phyloP scores from a whole-genome alignment of 2,888 invertebrate species.

The Sipha maydis region DNA sequence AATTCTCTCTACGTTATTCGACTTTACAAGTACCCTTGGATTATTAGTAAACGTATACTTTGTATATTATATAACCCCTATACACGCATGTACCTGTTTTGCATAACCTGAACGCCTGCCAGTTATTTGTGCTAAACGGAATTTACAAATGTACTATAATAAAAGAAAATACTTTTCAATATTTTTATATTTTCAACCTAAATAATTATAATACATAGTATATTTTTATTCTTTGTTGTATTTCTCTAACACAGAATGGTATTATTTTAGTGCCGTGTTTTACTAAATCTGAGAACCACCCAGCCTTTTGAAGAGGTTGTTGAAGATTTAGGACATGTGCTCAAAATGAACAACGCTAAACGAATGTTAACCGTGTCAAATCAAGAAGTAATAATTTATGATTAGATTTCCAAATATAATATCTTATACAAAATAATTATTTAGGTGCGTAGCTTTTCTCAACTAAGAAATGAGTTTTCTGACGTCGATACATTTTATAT shows the following conservation, averaged over 20 bases:
- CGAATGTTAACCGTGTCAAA: conserved; percentile 92
- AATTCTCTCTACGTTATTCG: not conserved
- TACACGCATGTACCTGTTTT: conserved; percentile 56
- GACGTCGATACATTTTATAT: conserved; percentile 92
- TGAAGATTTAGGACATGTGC: conserved; percentile 90
- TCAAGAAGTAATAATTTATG: conserved; percentile 77
- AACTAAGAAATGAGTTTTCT: conserved; percentile 89
- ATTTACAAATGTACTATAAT: not conserved
- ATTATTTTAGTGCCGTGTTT: conserved; percentile 80
- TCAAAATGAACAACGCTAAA: conserved; percentile 90
- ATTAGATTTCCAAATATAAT: not conserved
- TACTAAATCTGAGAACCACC: conserved; percentile 89
- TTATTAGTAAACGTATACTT: conserved; percentile 19
- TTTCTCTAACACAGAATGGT: not conserved
- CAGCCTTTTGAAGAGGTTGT: conserved; percentile 95
- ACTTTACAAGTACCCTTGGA: not conserved
- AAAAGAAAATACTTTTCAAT: not conserved
- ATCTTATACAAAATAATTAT: not conserved
- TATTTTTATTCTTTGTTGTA: not conserved
- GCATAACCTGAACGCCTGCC: conserved; percentile 51
- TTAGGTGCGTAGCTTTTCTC: conserved; percentile 92
- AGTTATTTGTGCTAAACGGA: not conserved
- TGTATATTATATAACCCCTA: conserved; percentile 21
- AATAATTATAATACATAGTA: too few species aligned
- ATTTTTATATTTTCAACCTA: not conserved